phyloP scores from a whole-genome alignment of 2,888 invertebrate genomes.

The Papilio elwesi region DNA sequence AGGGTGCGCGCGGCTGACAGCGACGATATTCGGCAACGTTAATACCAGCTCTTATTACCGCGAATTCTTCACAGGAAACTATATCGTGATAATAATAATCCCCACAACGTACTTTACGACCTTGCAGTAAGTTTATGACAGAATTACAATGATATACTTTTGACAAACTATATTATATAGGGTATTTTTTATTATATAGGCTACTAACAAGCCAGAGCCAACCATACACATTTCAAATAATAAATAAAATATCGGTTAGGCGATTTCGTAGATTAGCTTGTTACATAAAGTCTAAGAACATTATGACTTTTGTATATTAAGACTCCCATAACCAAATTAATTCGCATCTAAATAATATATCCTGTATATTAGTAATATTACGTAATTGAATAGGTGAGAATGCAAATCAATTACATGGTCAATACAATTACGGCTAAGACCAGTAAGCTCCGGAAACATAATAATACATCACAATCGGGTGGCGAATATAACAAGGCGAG shows the following conservation, averaged over 20 bases:
- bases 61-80: slow-evolving; percentile 69
- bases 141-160: slow-evolving; percentile 49
- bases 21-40: slow-evolving; percentile 70
- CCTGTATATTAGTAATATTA: not conserved
- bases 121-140: slow-evolving; percentile 63
- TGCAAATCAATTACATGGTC: slow-evolving; percentile 11
- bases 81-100: slow-evolving; percentile 70
- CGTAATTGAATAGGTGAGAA: not conserved
- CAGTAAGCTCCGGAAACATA: slow-evolving; percentile 8
- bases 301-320: not conserved
- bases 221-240: no score
- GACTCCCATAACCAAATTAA: no score
- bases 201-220: no score
- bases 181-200: no score
- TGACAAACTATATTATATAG: slow-evolving; percentile 11
- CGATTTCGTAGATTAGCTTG: not conserved
- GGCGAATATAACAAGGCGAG: slow-evolving; percentile 19
- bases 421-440: slow-evolving; percentile 2
- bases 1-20: slow-evolving; percentile 56
- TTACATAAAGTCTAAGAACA: no score
- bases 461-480: slow-evolving; percentile 19
- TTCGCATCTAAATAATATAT: not conserved
- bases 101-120: slow-evolving; percentile 72
- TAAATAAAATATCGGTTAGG: not conserved
- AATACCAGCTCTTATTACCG: slow-evolving; percentile 69